These are phyloP conservation scores for Chunga burmeisteri DNA, from an alignment of 2,113 vertebrate species.

Conservation along the genomic window DNA sequence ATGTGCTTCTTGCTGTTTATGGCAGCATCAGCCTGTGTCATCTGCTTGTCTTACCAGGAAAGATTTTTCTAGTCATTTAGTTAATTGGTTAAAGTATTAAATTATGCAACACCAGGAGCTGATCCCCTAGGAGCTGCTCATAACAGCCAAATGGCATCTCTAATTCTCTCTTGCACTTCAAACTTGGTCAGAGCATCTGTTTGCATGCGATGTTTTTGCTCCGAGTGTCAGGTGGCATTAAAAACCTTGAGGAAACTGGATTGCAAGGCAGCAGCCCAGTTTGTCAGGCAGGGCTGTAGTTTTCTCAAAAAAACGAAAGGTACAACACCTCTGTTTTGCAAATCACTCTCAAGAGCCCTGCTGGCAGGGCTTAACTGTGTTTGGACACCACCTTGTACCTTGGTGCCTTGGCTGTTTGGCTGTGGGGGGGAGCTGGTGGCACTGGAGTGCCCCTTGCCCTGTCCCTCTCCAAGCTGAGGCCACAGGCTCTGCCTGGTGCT, in stretches of 20 bases:
- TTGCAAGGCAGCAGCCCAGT: background rate
- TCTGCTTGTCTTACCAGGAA: slow-evolving; percentile 36
- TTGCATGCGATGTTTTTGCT: background rate
- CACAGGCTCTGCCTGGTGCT: background rate
- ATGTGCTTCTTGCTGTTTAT: background rate
- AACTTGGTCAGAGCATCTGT: slow-evolving; percentile 28
- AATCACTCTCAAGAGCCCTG: background rate
- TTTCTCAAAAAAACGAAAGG: background rate
- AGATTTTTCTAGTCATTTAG: slow-evolving; percentile 42
- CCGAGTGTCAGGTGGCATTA: background rate
- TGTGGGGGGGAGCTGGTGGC: fast-evolving
- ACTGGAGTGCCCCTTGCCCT: background rate
- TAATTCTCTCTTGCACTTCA: slow-evolving; percentile 2
- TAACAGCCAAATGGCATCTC: slow-evolving; percentile 7
- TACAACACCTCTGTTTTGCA: background rate
- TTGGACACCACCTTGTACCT: background rate
- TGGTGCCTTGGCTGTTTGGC: background rate
- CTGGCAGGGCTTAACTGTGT: background rate
- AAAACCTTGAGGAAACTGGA: background rate
- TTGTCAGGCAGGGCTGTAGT: background rate
- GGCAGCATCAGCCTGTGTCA: slow-evolving; percentile 19
- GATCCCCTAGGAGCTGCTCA: background rate
- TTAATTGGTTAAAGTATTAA: slow-evolving; percentile 46
- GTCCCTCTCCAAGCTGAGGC: background rate
- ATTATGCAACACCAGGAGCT: slow-evolving; percentile 36